Evolutionary conservation across 92 coral and sea anemone species (phyloP), one percentile per base, ranked within the genome.

Genomic region (Epizoanthus fatuus): DNA sequence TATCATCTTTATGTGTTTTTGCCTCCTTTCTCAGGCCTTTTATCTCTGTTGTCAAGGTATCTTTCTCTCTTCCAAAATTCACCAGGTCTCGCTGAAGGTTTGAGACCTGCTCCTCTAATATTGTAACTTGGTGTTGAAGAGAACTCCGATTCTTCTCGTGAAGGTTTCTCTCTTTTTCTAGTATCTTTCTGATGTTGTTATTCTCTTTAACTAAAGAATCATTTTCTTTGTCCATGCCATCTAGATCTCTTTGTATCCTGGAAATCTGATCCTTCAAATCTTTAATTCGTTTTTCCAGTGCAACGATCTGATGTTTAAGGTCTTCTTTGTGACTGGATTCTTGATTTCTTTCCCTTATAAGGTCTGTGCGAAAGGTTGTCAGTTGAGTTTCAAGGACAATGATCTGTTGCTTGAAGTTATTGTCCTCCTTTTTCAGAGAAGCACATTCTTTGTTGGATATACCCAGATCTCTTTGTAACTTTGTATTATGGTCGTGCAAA

Each of bases 341-440:
- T 42, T 22, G 51, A 19, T 15, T 49, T 44, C 35, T 9, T 44
- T 77, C 68, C 6, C 4, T 77, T 59, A 58, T 55, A 44, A 40
- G 42, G 19, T 77, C 82, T 60, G 70, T 75, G 65, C 81, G 54
- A 38, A n/a, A 65, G 49, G 49, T 75, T 15, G 17, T 45, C 54
- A 60, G 42, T 11, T 76, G 81, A 16, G 56, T 76, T 58, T 94
- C 94, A 53, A 94, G 86, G 49, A 89, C 67, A 56, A 71, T 90
- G 49, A 64, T 87, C 73, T 92, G 87, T 20, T 81, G 93, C 79
- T 87, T 87, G 20, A 81, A 58, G 72, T 71, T 84, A 55, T 90
- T 93, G 79, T 75, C 84, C 66, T 87, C 90, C 17, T 72, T 57
- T 74, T 80, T 90, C 93, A 77, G 9, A 40, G 70, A 59, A 7